Conservation (phyloP, 2,888 invertebrate species). For the Dicyrtomina minuta region DNA sequence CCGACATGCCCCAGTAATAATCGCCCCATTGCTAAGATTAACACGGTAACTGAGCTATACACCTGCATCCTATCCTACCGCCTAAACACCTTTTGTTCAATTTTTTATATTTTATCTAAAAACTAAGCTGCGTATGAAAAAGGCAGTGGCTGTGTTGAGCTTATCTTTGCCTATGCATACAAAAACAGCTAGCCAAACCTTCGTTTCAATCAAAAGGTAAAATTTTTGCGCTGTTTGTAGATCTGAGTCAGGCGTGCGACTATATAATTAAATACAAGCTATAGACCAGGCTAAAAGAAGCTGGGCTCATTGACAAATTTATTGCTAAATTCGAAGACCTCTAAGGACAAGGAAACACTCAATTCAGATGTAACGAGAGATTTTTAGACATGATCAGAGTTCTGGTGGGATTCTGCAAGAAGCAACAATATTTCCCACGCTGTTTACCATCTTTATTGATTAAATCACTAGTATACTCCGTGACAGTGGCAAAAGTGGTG, state of each 20-base stretch:
- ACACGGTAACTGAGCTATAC: slow-evolving; percentile 11
- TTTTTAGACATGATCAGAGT: not conserved
- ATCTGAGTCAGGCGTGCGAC: slow-evolving; percentile 3
- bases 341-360: not conserved
- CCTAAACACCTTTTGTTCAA: not conserved
- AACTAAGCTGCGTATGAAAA: slow-evolving; percentile 19
- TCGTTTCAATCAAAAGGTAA: not conserved
- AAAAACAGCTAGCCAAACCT: not conserved
- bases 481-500: not conserved
- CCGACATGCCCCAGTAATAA: not conserved
- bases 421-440: too few species aligned
- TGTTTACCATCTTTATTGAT: not conserved
- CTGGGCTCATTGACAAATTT: not conserved
- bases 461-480: not conserved
- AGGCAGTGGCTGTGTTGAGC: slow-evolving; percentile 1
- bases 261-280: not conserved
- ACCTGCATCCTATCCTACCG: slow-evolving; percentile 5
- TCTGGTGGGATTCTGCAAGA: not conserved
- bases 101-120: slow-evolving; percentile 2
- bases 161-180: slow-evolving; percentile 9
- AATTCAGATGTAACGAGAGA: not conserved
- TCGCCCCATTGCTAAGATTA: slow-evolving; percentile 12
- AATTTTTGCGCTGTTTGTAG: not conserved
- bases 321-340: not conserved
- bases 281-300: not conserved